Evolutionary conservation across 1,140 invertebrate species (phyloP).

Genomic region (Drosophila orosa): DNA sequence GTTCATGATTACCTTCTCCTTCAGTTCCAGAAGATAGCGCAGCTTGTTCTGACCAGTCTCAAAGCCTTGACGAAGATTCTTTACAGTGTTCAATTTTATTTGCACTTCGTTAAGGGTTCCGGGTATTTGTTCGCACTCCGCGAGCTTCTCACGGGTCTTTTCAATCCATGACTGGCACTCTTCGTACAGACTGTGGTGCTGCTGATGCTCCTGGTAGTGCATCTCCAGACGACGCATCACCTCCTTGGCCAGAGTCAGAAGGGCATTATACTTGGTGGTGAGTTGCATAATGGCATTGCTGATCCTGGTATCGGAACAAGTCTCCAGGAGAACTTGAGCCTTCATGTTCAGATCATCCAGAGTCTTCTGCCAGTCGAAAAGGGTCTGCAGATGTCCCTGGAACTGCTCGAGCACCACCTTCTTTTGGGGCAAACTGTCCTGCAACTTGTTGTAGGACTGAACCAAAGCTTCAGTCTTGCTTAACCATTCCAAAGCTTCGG

Average conservation of each 20-base stretch:
- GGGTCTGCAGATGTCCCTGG: constrained; percentile 94
- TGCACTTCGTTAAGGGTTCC: constrained; percentile 92
- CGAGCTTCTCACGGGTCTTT: constrained; percentile 92
- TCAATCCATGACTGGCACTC: constrained; percentile 97
- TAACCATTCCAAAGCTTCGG: constrained; percentile 94
- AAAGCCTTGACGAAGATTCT: constrained; percentile 92
- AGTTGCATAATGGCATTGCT: constrained; percentile 97
- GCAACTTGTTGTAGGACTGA: constrained; percentile 95
- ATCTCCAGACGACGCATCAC: constrained; percentile 95
- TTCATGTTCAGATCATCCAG: constrained; percentile 96
- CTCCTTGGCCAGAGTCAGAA: constrained; percentile 96
- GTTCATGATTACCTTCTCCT: constrained; percentile 96
- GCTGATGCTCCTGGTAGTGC: constrained; percentile 96
- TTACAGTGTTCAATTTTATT: constrained; percentile 92
- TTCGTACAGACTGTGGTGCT: constrained; percentile 94
- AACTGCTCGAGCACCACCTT: constrained; percentile 95
- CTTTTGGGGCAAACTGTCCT: constrained; percentile 95
- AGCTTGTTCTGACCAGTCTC: constrained; percentile 96
- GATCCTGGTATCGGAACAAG: constrained; percentile 95
- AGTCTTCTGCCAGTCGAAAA: constrained; percentile 97
- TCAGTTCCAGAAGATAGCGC: constrained; percentile 94
- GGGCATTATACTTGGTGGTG: constrained; percentile 96
- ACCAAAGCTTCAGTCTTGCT: constrained; percentile 93
- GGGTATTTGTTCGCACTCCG: constrained; percentile 90
- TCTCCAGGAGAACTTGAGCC: constrained; percentile 95